phyloP scores from a whole-genome alignment of 2,797 vertebrate genomes.

The Enteromius anoplus region DNA sequence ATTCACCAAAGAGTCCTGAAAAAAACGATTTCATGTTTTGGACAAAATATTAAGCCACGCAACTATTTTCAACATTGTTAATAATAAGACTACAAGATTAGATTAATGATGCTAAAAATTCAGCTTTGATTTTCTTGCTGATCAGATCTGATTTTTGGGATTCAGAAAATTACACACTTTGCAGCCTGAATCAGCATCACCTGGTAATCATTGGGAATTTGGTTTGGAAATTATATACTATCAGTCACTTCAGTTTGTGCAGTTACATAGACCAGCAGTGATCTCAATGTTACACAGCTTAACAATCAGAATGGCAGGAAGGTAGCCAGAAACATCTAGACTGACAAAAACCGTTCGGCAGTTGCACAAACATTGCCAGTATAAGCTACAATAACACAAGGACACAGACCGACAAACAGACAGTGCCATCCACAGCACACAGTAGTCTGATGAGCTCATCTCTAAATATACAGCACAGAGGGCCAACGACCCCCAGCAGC shows the following conservation, averaged over 20 bases:
- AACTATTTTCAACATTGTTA: not conserved
- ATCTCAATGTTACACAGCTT: not conserved
- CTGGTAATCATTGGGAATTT: constrained; percentile 5
- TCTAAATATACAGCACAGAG: constrained; percentile 78
- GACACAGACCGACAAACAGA: constrained; percentile 41
- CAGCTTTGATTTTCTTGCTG: not conserved
- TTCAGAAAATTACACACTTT: not conserved
- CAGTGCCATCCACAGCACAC: constrained; percentile 29
- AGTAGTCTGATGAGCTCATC: constrained; percentile 69
- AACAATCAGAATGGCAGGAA: not conserved
- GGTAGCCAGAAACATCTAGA: not conserved
- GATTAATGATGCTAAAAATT: not conserved
- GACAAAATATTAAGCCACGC: not conserved
- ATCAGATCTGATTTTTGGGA: not conserved
- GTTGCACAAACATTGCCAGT: constrained; percentile 20
- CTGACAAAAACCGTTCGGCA: not conserved
- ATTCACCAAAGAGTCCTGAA: not conserved
- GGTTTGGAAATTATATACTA: not conserved
- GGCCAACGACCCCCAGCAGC: constrained; percentile 49
- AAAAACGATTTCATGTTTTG: not conserved
- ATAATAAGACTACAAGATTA: not conserved
- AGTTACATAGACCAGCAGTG: not conserved
- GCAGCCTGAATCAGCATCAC: constrained; percentile 1
- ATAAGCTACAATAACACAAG: constrained; percentile 54
- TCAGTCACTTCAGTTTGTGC: not conserved